A percentile compares a stretch with the other conserved stretches of the same genome.
phyloP scores from a whole-genome alignment of 2,888 invertebrate genomes.

The Melinaea marsaeus region DNA sequence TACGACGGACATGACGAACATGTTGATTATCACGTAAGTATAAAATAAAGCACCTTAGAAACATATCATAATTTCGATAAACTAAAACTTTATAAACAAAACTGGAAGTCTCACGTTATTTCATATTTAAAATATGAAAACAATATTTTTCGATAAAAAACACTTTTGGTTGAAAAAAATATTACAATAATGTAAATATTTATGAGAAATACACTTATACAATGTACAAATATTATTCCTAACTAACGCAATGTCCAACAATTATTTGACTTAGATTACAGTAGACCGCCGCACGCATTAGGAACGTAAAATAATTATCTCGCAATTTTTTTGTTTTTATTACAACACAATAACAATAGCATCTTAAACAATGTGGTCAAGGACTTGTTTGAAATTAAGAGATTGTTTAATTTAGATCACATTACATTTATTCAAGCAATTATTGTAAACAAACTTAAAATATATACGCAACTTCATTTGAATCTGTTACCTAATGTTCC shows the following conservation, averaged over 20 bases:
- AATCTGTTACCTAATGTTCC: constrained; percentile 10
- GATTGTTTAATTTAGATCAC: constrained; percentile 7
- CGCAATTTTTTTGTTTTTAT: constrained; percentile 5
- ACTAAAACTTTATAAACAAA: too few relatives aligned
- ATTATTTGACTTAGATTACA: background rate
- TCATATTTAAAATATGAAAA: too few relatives aligned
- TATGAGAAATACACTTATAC: background rate
- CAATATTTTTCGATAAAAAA: too few relatives aligned
- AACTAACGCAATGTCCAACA: background rate
- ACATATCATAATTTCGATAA: background rate
- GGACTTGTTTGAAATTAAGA: constrained; percentile 9
- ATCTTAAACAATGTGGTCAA: constrained; percentile 7
- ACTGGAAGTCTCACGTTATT: too few relatives aligned
- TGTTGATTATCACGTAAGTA: constrained; percentile 70
- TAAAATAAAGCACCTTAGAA: too few relatives aligned
- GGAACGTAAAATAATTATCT: constrained; percentile 8
- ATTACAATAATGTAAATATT: background rate
- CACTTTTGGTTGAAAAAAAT: too few relatives aligned
- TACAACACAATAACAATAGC: constrained; percentile 8
- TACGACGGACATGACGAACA: constrained; percentile 67
- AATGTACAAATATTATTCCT: background rate
- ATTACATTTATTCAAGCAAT: constrained; percentile 3
- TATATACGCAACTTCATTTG: background rate
- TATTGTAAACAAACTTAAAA: constrained; percentile 4
- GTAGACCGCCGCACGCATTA: constrained; percentile 5